Evolutionary conservation across 2,113 vertebrate species (phyloP).

Genomic region (Corydoras maculifer): DNA sequence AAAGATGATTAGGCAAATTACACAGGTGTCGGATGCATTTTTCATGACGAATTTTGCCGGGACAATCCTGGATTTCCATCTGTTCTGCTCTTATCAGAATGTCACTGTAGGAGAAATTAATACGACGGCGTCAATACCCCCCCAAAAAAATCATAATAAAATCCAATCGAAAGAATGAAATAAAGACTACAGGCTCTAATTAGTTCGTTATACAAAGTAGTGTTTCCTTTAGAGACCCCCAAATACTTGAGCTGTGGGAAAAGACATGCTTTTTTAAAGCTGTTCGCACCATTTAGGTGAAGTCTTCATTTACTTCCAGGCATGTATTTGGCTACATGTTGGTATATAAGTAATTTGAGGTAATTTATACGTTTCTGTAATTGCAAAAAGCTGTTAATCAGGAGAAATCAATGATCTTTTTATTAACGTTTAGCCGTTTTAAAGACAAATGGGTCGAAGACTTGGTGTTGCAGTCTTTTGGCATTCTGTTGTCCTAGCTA

Average conservation of each 20-base stretch:
- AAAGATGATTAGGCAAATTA: slow-evolving; percentile 99
- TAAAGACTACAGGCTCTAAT: slow-evolving; percentile 44
- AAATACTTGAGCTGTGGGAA: slow-evolving; percentile 43
- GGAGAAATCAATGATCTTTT: slow-evolving; percentile 52
- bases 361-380: slow-evolving; percentile 46
- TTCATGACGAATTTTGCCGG: slow-evolving; percentile 98
- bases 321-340: slow-evolving; percentile 41
- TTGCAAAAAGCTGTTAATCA: slow-evolving; percentile 37
- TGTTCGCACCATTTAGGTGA: slow-evolving; percentile 45
- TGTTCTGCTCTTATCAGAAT: slow-evolving; percentile 90
- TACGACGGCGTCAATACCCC: slow-evolving; percentile 72
- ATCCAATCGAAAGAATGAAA: slow-evolving; percentile 50
- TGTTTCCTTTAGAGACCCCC: slow-evolving; percentile 40
- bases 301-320: slow-evolving; percentile 29
- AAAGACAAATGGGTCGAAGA: slow-evolving; percentile 38
- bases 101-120: slow-evolving; percentile 89
- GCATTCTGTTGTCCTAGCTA: slow-evolving; percentile 34
- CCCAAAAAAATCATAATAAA: slow-evolving; percentile 62
- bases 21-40: slow-evolving; percentile 99
- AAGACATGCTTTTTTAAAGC: slow-evolving; percentile 41
- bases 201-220: slow-evolving; percentile 38
- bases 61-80: slow-evolving; percentile 98
- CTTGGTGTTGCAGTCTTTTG: slow-evolving; percentile 45
- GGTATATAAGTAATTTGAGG: slow-evolving; percentile 44
- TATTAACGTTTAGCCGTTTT: slow-evolving; percentile 44